phyloP scores from a whole-genome alignment of 2,888 invertebrate genomes.

The Platycnemis pennipes region DNA sequence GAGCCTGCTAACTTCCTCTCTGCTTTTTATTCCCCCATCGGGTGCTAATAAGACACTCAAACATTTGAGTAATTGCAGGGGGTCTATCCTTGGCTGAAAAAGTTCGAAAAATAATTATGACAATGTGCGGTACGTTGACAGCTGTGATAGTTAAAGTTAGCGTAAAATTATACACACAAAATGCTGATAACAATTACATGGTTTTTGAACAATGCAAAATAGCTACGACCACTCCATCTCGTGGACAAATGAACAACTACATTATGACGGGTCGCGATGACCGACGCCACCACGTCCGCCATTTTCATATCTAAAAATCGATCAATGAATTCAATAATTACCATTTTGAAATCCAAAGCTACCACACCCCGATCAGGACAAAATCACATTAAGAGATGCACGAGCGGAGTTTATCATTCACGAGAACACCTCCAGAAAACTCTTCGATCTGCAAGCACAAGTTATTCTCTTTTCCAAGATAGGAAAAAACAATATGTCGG shows the following conservation, averaged over 20 bases:
- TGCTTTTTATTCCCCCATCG: constrained; percentile 93
- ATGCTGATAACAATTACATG: not conserved
- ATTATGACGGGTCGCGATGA: not conserved
- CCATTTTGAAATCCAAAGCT: constrained; percentile 66
- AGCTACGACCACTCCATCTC: not conserved
- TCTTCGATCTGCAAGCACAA: constrained; percentile 64
- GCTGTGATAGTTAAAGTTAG: constrained; percentile 42
- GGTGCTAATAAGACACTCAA: constrained; percentile 91
- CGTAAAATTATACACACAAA: constrained; percentile 36
- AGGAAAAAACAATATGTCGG: constrained; percentile 43
- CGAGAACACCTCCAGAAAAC: constrained; percentile 46
- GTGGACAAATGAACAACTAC: constrained; percentile 47
- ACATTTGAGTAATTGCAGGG: constrained; percentile 92
- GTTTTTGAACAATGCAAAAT: not conserved
- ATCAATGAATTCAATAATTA: constrained; percentile 44
- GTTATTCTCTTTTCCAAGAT: constrained; percentile 46
- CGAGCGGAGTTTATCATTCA: constrained; percentile 38
- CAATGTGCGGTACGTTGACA: not conserved
- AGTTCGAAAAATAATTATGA: constrained; percentile 76
- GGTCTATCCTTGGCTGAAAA: constrained; percentile 95
- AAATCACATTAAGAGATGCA: constrained; percentile 61
- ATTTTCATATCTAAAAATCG: constrained; percentile 39
- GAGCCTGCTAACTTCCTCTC: constrained; percentile 92
- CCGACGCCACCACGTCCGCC: constrained; percentile 54
- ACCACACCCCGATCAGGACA: constrained; percentile 38